Conservation (phyloP, 2,113 vertebrate species). For the Bubo bubo region DNA sequence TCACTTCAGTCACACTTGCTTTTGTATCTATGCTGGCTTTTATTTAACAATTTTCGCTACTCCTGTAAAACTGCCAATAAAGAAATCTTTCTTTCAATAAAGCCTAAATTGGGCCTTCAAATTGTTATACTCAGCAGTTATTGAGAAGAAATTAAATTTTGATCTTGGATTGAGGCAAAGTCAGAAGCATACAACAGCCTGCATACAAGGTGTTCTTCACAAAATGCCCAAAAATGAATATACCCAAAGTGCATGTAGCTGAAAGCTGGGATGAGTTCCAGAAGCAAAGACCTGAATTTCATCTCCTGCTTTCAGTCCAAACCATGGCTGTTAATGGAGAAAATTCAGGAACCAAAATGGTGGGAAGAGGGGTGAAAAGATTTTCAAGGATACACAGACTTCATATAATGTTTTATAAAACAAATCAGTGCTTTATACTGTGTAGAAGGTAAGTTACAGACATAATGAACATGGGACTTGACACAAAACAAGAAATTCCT, state of each 20-base stretch:
- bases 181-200: not conserved
- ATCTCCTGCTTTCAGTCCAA: not conserved
- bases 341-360: not conserved
- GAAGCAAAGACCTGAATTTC: not conserved
- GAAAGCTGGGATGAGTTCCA: slow-evolving; percentile 6
- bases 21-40: not conserved
- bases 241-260: not conserved
- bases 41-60: not conserved
- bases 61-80: slow-evolving; percentile 41
- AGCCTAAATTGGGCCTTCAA: slow-evolving; percentile 19
- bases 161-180: slow-evolving; percentile 20
- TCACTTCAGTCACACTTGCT: not conserved
- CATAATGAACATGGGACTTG: not conserved
- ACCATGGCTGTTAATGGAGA: not conserved
- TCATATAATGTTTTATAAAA: not conserved
- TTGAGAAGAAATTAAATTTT: slow-evolving; percentile 34
- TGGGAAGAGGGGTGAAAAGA: not conserved
- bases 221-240: not conserved
- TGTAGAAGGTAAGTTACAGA: not conserved
- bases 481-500: not conserved
- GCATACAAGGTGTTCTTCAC: not conserved
- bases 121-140: slow-evolving; percentile 45
- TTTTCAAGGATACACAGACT: not conserved
- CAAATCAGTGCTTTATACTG: not conserved
- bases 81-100: slow-evolving; percentile 41